These are phyloP conservation scores for Arge pagana DNA, from an alignment of 2,888 invertebrate genomes.

Conservation along the genomic window DNA sequence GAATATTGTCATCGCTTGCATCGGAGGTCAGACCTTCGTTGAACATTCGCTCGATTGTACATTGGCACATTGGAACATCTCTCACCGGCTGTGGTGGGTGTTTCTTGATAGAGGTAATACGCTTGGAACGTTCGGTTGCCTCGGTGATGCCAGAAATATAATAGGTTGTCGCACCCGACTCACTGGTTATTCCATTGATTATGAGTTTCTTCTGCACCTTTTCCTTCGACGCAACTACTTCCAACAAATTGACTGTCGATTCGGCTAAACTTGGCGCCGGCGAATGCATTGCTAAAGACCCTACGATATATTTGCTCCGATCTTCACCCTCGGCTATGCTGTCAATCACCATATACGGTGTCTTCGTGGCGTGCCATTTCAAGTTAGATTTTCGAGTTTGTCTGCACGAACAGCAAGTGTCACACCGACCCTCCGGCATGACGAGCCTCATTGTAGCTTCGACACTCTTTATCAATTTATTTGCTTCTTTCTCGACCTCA, in stretches of 20 bases:
- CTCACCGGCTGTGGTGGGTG: constrained; percentile 26
- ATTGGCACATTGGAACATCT: constrained; percentile 46
- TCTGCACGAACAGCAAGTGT: constrained; percentile 47
- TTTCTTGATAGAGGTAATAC: constrained; percentile 24
- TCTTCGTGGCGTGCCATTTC: constrained; percentile 37
- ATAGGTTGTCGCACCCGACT: constrained; percentile 35
- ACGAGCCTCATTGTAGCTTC: constrained; percentile 37
- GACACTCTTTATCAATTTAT: constrained; percentile 40
- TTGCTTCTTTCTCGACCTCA: constrained; percentile 38
- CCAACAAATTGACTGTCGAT: constrained; percentile 34
- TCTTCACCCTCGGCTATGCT: constrained; percentile 35
- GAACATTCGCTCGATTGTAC: constrained; percentile 38
- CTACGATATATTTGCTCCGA: constrained; percentile 41
- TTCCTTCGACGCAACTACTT: constrained; percentile 41
- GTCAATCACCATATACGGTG: constrained; percentile 41
- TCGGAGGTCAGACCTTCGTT: constrained; percentile 26
- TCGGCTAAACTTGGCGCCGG: constrained; percentile 40
- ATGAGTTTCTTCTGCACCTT: constrained; percentile 31
- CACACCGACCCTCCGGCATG: constrained; percentile 39
- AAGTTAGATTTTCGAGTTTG: constrained; percentile 42
- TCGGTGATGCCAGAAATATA: constrained; percentile 38
- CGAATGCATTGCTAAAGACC: constrained; percentile 44
- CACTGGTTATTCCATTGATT: constrained; percentile 36
- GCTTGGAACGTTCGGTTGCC: constrained; percentile 35
- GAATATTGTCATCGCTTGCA: constrained; percentile 37